Conservation (phyloP, 2,888 invertebrate species). For the Clistopyga incitator region DNA sequence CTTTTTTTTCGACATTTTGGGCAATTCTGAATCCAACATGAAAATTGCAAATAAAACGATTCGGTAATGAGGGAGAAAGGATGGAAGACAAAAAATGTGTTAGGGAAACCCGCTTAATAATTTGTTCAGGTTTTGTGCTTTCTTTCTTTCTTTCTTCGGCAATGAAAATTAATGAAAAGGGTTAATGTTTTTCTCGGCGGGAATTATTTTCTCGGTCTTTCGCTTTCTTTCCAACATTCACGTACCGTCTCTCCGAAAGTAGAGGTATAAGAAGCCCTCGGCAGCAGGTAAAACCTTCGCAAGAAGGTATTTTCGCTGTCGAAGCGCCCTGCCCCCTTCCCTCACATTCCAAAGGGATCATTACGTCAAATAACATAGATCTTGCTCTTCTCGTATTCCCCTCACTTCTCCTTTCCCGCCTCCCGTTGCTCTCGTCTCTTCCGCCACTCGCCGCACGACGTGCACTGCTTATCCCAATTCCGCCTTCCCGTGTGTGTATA, state of each 20-base stretch:
- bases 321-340: constrained; percentile 20
- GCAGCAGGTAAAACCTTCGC: constrained; percentile 69
- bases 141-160: neutral
- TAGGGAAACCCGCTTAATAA: no score
- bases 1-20: no score
- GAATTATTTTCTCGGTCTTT: constrained; percentile 13
- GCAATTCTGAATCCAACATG: no score
- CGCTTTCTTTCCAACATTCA: neutral
- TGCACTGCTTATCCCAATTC: constrained; percentile 26
- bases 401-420: constrained; percentile 18
- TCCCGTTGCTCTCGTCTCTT: constrained; percentile 19
- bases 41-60: no score
- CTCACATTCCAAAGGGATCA: constrained; percentile 75
- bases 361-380: constrained; percentile 78
- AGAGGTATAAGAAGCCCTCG: constrained; percentile 16
- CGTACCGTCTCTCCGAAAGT: constrained; percentile 5
- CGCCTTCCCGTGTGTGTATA: neutral
- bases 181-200: neutral
- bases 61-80: no score
- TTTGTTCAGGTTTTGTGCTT: no score
- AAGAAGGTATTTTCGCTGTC: constrained; percentile 70
- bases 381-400: constrained; percentile 69
- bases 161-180: neutral
- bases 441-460: constrained; percentile 17
- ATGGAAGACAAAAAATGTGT: neutral